phyloP scores from a whole-genome alignment of 2,113 vertebrate genomes.

The Camelus bactrianus region DNA sequence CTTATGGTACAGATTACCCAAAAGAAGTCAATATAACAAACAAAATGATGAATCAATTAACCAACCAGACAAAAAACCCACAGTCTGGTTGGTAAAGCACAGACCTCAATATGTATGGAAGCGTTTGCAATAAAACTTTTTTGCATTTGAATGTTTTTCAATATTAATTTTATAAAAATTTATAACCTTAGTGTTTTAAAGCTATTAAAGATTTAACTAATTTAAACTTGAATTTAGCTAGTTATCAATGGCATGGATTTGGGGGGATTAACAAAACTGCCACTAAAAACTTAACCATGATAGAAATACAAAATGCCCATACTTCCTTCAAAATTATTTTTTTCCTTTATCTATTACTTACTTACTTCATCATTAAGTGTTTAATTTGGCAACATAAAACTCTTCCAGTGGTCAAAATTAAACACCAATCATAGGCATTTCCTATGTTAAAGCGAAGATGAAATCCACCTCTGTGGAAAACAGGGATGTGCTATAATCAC shows the following conservation, averaged over 20 bases:
- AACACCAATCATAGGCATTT: neutral
- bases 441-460: neutral
- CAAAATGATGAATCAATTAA: neutral
- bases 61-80: neutral
- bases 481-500: neutral
- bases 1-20: neutral
- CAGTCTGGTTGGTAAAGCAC: neutral
- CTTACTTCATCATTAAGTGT: constrained; percentile 6
- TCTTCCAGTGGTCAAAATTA: neutral
- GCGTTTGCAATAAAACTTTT: neutral
- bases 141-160: constrained; percentile 1
- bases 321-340: constrained; percentile 16
- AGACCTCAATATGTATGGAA: neutral
- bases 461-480: neutral
- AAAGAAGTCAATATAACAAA: neutral
- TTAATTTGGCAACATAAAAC: constrained; percentile 9
- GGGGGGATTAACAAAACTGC: neutral
- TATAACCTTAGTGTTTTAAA: neutral
- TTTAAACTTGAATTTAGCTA: constrained; percentile 51
- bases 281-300: constrained; percentile 16
- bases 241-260: neutral
- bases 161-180: constrained; percentile 44
- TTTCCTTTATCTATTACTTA: constrained; percentile 44
- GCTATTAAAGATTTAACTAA: neutral
- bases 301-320: neutral